A percentile compares a stretch with the other conserved stretches of the same genome.
Conservation (phyloP, 2,113 vertebrate species). For the Regulus satrapa region DNA sequence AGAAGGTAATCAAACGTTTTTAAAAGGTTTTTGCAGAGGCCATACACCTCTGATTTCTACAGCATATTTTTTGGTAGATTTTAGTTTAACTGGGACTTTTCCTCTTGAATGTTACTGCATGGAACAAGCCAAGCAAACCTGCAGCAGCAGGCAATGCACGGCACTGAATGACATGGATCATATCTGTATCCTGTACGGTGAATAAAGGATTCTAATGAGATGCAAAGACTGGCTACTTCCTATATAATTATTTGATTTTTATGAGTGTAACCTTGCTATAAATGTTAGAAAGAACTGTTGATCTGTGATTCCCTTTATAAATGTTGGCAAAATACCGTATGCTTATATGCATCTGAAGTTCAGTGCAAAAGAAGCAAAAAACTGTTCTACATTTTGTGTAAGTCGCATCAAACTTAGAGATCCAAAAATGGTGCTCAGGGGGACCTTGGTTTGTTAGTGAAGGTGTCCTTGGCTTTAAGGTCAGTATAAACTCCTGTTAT, state of each 20-base stretch:
- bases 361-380: not conserved
- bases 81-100: not conserved
- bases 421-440: not conserved
- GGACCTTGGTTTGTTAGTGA: not conserved
- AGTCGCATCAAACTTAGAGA: not conserved
- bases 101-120: not conserved
- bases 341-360: not conserved
- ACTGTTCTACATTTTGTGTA: not conserved
- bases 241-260: not conserved
- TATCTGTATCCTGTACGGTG: not conserved
- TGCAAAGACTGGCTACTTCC: not conserved
- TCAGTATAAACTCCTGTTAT: not conserved
- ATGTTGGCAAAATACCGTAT: not conserved
- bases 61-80: not conserved
- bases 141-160: not conserved
- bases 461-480: not conserved
- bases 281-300: not conserved
- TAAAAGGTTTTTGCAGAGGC: not conserved
- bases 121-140: not conserved
- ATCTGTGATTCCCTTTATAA: not conserved
- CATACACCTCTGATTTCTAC: not conserved
- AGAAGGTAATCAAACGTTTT: not conserved
- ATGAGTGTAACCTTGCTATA: accelerated
- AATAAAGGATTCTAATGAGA: not conserved
- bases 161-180: not conserved